Evolutionary conservation across 92 coral and sea anemone species (phyloP), one percentile per base, ranked within the genome.

Genomic region (Heliopora coerulea): DNA sequence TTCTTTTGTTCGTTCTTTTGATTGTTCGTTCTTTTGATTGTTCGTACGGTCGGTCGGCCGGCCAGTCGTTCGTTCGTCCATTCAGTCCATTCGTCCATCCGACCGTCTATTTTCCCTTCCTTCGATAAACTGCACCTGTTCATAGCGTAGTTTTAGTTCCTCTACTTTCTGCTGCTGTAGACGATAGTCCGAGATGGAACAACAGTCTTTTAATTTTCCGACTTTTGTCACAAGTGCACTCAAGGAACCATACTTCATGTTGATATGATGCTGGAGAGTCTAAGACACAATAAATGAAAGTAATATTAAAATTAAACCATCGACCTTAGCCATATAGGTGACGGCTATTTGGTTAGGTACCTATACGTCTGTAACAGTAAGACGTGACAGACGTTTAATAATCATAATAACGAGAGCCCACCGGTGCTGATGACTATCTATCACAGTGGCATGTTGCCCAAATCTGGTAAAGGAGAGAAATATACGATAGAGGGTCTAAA

Each of bases 61-160:
- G 14, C 26, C 60, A 3, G 5, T 54, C 60, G 30, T 20, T 15
- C 25, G 6, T 54, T 54, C 60, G 5, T 20, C 26, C 30, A 3
- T 26, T 54, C 60, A 14, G 42, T 37, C 42, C 42, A 37, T 37
- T 37, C 42, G 6, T 37, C 42, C 11, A 37, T 37, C 42, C 42
- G n/a, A n/a, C n/a, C n/a, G 6, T 37, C 42, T 37, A 4, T 37
- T 11, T 4, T 37, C 42, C 42, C 4, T 37, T 11, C 42, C 4
- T n/a, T n/a, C n/a, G 12, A 46, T 46, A 46, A 46, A 46, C 17
- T 15, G 7, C n/a, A 88, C 98, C 96, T 93, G 91, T 65, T 93
- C 96, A 86, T 92, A 93, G 20, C 98, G 88, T 24, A 96, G 84
- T 62, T 90, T 93, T 26, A 93, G 72, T 50, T 93, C 98, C 59